Evolutionary conservation across 2,113 vertebrate species (phyloP).

Genomic region (Hemicordylus capensis): DNA sequence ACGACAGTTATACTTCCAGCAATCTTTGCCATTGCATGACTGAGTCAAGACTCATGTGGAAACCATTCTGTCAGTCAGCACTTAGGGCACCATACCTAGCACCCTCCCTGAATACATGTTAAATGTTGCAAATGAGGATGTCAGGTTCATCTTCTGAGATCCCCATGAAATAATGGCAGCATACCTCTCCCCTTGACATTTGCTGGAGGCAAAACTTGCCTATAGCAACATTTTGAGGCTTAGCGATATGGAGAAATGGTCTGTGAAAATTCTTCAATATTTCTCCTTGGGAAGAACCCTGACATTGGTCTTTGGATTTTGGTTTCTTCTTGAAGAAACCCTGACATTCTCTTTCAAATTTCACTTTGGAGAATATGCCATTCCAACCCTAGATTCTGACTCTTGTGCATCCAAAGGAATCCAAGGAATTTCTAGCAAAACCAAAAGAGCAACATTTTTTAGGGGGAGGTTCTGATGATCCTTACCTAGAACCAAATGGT

Average conservation of each 20-base stretch:
- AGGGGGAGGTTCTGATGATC: not conserved
- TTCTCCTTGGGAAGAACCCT: too few relatives aligned
- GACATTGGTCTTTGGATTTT: too few relatives aligned
- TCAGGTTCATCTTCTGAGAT: not conserved
- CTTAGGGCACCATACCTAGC: not conserved
- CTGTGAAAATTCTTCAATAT: too few relatives aligned
- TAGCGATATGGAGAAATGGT: too few relatives aligned
- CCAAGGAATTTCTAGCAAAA: not conserved
- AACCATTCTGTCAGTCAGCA: not conserved
- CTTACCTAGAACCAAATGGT: not conserved
- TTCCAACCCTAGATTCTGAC: too few relatives aligned
- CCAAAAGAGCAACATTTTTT: not conserved
- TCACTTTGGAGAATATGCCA: too few relatives aligned
- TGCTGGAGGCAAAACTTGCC: not conserved
- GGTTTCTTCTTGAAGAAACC: too few relatives aligned
- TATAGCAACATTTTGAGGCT: too few relatives aligned
- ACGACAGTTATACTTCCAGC: not conserved
- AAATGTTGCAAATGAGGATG: too few relatives aligned
- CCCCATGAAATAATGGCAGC: not conserved
- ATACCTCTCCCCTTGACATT: not conserved
- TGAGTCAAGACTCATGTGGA: not conserved
- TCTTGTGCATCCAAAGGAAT: too few relatives aligned
- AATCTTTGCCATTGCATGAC: not conserved
- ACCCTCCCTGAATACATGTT: too few relatives aligned
- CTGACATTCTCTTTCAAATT: too few relatives aligned